These are phyloP conservation scores for Delia radicum DNA, from an alignment of 1,140 invertebrate species.

Conservation along the genomic window DNA sequence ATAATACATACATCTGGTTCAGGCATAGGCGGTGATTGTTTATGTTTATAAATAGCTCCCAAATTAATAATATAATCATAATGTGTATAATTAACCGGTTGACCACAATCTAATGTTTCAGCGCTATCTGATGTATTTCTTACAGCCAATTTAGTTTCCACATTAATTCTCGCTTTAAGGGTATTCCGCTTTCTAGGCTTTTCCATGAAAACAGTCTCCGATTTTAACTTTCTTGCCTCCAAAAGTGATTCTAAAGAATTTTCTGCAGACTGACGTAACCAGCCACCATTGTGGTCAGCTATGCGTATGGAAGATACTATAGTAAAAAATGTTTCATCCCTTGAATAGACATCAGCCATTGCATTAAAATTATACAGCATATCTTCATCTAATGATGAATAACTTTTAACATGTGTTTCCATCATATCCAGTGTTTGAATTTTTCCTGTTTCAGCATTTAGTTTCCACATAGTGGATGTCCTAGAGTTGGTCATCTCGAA, in stretches of 20 bases:
- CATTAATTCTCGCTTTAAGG: neutral
- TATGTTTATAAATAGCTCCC: slow-evolving; percentile 69
- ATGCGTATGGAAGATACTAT: slow-evolving; percentile 63
- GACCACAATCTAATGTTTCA: slow-evolving; percentile 79
- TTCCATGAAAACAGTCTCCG: neutral
- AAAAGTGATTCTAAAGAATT: slow-evolving; percentile 4
- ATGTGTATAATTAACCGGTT: slow-evolving; percentile 83
- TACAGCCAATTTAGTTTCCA: slow-evolving; percentile 36
- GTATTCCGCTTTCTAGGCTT: neutral
- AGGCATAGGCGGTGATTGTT: slow-evolving; percentile 59
- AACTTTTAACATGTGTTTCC: neutral
- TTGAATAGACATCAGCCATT: slow-evolving; percentile 43
- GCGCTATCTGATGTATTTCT: neutral
- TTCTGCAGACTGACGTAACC: slow-evolving; percentile 21
- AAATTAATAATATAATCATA: slow-evolving; percentile 85
- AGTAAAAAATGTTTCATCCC: slow-evolving; percentile 66
- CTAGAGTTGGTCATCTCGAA: slow-evolving; percentile 70
- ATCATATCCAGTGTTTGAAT: slow-evolving; percentile 50
- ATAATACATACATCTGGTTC: slow-evolving; percentile 62
- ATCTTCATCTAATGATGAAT: slow-evolving; percentile 7
- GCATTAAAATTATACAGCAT: slow-evolving; percentile 6
- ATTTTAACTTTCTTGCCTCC: neutral
- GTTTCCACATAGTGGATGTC: slow-evolving; percentile 72
- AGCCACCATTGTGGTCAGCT: slow-evolving; percentile 46
- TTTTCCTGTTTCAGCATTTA: slow-evolving; percentile 68